Percentiles rank a stretch among this genome's conserved stretches.
Conservation (phyloP, 1,140 invertebrate species). For the Teleopsis dalmanni region DNA sequence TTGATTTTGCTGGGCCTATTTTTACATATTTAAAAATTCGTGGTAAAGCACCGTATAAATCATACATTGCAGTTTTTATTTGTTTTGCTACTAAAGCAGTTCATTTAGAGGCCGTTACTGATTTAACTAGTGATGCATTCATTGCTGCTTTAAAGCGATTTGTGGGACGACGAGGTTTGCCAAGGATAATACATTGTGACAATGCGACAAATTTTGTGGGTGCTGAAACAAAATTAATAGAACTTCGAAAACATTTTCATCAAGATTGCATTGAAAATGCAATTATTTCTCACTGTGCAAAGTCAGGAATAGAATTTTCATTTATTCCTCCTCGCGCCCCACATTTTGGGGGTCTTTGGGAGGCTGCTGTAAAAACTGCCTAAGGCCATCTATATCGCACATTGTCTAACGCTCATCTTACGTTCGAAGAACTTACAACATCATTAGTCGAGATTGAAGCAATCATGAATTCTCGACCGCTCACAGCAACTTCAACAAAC, state of each 20-base stretch:
- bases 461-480: slow-evolving; percentile 5
- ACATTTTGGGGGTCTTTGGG: too few relatives aligned
- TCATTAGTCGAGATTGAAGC: background rate
- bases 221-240: too few relatives aligned
- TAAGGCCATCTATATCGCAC: background rate
- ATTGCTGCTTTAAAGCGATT: slow-evolving; percentile 34
- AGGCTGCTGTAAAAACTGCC: too few relatives aligned
- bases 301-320: too few relatives aligned
- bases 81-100: slow-evolving; percentile 40
- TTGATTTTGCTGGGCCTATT: slow-evolving; percentile 5
- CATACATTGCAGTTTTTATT: slow-evolving; percentile 5
- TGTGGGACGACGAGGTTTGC: slow-evolving; percentile 22
- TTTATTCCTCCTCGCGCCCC: too few relatives aligned
- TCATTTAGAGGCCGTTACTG: slow-evolving; percentile 43
- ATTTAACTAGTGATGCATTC: slow-evolving; percentile 32
- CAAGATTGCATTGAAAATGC: too few relatives aligned
- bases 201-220: slow-evolving; percentile 26
- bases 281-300: too few relatives aligned
- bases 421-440: slow-evolving; percentile 7
- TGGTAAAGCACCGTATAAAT: background rate
- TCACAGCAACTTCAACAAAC: background rate
- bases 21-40: background rate
- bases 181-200: slow-evolving; percentile 24
- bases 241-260: too few relatives aligned
- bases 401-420: background rate